Base-by-base conservation (phyloP, 2,888 invertebrate species). In the Bellardia bayeri region DNA sequence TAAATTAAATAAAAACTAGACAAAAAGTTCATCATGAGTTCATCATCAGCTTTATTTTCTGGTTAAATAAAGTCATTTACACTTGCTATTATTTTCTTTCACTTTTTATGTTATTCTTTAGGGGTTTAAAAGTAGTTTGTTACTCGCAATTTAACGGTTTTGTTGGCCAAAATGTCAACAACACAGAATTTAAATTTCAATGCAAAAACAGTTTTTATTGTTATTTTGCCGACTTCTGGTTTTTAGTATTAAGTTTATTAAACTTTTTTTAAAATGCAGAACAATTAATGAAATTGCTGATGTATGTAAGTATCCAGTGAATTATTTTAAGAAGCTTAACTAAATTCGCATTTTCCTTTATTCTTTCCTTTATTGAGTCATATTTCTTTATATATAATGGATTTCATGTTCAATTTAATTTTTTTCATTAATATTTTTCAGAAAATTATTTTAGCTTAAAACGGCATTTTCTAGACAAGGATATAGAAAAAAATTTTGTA, bases 61-160 rank as follows among this genome's bases (percentile, higher is more conserved):
- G 14, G 16, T 37, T 51, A 37, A 69, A 51, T 69, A n/a, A 16
- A 16, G n/a, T 54, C 16, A 71, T 71, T 54, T 54, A 54, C 40
- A 54, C 71, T 71, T 40, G 4, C 13, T 54, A 30, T 33, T 58
- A 45, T 14, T 58, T 58, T 3, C 30, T 6, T 16, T 11, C 6
- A 16, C 30, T 51, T 72, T 51, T 42, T 16, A 45, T 23, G 42
- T 2, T 45, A 40, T 0, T 56, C 0, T 40, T 40, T 16, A 37
- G 23, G 37, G 16, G 3, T 56, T 42, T 56, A 30, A 45, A 72
- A 72, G 56, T 11, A 72, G 72, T 58, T 58, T 45, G 8, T 58
- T 61, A 58, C 16, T 14, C 30, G 7, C 37, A 9, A 42, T 45
- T 74, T 74, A 74, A 61, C 72, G 37, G 72, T 58, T 58, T 45